These are phyloP conservation scores for Hymenochirus boettgeri DNA, from an alignment of 2,113 vertebrate genomes.

Conservation along the genomic window DNA sequence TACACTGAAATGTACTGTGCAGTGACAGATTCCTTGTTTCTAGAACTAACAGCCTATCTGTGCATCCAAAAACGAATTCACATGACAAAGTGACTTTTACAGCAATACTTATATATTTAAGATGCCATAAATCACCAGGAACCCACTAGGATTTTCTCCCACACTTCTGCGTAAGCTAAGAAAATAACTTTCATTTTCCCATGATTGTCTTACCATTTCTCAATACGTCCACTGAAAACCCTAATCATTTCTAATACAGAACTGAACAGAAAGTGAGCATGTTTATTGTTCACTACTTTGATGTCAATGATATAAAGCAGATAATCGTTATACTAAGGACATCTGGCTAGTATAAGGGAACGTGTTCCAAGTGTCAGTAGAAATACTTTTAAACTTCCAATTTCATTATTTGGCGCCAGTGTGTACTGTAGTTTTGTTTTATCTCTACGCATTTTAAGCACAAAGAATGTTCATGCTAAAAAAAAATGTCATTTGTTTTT, in stretches of 20 bases:
- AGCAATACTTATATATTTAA: constrained; percentile 6
- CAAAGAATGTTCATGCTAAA: no score
- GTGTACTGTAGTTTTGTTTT: constrained; percentile 49
- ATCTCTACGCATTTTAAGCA: no score
- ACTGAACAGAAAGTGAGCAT: constrained; percentile 42
- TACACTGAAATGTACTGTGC: no score
- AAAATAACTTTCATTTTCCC: constrained; percentile 23
- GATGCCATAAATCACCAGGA: constrained; percentile 18
- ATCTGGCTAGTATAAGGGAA: constrained; percentile 42
- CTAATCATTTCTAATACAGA: constrained; percentile 24
- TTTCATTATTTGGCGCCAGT: constrained; percentile 45
- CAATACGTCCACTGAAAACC: constrained; percentile 20
- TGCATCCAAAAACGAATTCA: constrained; percentile 7
- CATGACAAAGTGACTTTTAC: constrained; percentile 11
- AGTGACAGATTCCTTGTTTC: background rate
- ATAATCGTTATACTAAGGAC: constrained; percentile 46
- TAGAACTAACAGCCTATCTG: background rate
- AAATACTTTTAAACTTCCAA: constrained; percentile 49
- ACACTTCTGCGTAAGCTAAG: constrained; percentile 20
- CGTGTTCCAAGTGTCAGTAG: constrained; percentile 43
- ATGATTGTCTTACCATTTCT: constrained; percentile 22
- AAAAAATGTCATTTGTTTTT: no score
- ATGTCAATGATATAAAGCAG: constrained; percentile 42
- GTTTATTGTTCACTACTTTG: constrained; percentile 45
- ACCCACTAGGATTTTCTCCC: constrained; percentile 20